These are phyloP conservation scores for Stichopus horrens DNA, from an alignment of 53 echinoderm and acorn worm species.

Conservation along the genomic window DNA sequence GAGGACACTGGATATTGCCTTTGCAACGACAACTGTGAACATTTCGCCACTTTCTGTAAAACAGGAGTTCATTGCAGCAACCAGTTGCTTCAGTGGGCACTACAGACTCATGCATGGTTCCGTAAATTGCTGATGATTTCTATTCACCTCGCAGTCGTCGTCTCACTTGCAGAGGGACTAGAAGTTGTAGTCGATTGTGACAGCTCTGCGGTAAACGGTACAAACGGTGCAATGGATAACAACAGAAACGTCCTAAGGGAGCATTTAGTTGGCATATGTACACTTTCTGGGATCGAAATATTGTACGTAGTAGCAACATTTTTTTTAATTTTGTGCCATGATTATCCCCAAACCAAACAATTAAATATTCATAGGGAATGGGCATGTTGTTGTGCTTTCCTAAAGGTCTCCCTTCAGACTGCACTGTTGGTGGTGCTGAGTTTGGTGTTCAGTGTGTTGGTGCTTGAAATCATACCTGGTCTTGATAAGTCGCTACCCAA, in stretches of 20 bases:
- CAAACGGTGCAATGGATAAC: no score
- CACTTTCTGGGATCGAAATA: not conserved
- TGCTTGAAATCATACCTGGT: no score
- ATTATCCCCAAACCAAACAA: not conserved
- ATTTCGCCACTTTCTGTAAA: no score
- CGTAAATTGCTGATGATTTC: not conserved
- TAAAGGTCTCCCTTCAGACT: no score
- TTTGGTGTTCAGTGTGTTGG: no score
- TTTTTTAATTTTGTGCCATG: not conserved
- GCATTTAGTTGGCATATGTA: not conserved
- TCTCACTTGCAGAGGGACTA: conserved; percentile 7
- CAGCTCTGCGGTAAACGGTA: no score
- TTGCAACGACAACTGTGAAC: not conserved
- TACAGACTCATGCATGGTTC: not conserved
- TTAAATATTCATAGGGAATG: no score
- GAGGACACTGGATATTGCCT: not conserved
- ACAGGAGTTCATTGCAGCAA: no score
- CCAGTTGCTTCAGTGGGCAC: not conserved
- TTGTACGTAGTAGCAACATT: not conserved
- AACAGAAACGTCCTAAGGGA: no score
- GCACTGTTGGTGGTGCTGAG: no score
- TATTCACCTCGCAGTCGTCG: conserved; percentile 5
- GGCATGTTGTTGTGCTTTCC: no score
- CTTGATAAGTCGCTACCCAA: no score
- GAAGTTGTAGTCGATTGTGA: not conserved